Percentiles rank a stretch among this genome's conserved stretches.
Evolutionary conservation across 2,113 vertebrate genomes (phyloP).

Genomic region (Oriolus oriolus): DNA sequence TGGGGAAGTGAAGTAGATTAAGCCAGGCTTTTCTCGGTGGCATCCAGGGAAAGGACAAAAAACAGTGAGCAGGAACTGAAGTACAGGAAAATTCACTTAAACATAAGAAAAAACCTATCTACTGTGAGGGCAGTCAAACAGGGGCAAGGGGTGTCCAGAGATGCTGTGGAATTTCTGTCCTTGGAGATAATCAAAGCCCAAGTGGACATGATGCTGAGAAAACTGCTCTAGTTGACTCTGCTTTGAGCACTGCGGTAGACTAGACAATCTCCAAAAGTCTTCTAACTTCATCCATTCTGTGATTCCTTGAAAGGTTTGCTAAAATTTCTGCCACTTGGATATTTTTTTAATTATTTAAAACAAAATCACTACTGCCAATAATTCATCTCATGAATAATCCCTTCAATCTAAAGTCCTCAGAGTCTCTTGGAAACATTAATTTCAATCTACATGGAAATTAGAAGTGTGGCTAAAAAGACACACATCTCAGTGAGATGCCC

Average conservation of each 20-base stretch:
- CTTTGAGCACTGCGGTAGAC: not conserved
- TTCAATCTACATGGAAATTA: not conserved
- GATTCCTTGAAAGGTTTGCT: not conserved
- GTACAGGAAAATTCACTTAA: not conserved
- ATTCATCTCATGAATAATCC: not conserved
- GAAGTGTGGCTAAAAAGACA: not conserved
- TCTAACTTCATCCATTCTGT: not conserved
- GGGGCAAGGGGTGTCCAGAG: not conserved
- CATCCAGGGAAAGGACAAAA: not conserved
- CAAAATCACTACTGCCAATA: not conserved
- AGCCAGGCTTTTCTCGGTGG: not conserved
- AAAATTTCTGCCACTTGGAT: not conserved
- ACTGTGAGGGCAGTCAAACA: not conserved
- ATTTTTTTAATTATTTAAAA: not conserved
- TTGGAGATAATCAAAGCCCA: not conserved
- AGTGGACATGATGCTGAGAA: not conserved
- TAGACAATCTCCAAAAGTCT: not conserved
- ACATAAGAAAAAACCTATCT: not conserved
- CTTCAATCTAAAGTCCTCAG: not conserved
- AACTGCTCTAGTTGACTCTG: not conserved
- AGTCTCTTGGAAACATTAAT: not conserved
- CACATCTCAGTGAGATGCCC: not conserved
- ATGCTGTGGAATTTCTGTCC: not conserved
- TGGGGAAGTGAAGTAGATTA: not conserved
- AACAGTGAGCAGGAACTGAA: not conserved